Evolutionary conservation across 2,888 invertebrate genomes (phyloP), one percentile per base, ranked within the genome.

Genomic region (Spisula subtruncata): DNA sequence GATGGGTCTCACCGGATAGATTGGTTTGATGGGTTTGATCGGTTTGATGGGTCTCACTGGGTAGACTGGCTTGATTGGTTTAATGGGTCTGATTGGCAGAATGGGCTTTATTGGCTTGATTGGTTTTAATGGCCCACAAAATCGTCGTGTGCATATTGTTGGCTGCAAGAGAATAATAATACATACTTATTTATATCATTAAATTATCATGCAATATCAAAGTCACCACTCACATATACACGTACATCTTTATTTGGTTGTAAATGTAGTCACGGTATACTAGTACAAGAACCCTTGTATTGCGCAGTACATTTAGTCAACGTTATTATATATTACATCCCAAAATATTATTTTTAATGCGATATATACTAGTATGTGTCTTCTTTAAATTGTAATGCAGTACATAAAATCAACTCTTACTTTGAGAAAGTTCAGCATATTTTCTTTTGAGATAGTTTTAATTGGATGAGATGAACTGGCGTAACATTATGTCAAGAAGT

Each of bases 121-220:
- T 14, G 82, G 83, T n/a, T n/a, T n/a, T n/a, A n/a, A n/a, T 71
- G 83, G 66, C 41, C 86, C 86, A 41, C 86, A 86, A 29, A 6
- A 56, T 81, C 81, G 81, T 60, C 54, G 35, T 0, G 86, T 86
- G n/a, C 86, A 86, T 35, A 86, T 8, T 41, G 80, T 60, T 0
- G 81, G 85, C 85, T 85, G 80, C 5, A 85, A 85, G 25, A 66
- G 60, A 25, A 66, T n/a, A 60, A 48, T 8, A 8, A 12, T 48
- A 12, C 5, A 8, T 48, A 12, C 5, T 48, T 48, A 16, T 51
- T 1, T 51, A 51, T 41, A 51, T 51, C 16, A 16, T 51, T 51
- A 51, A 51, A 6, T 51, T 1, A 25, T n/a, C 25, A 25, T 25
- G 10, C 60, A 6, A 25, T 25, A 25, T 5, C 41, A 35, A 41